Evolutionary conservation across 1,140 invertebrate genomes (phyloP).

Genomic region (Trigoniulus corallinus): DNA sequence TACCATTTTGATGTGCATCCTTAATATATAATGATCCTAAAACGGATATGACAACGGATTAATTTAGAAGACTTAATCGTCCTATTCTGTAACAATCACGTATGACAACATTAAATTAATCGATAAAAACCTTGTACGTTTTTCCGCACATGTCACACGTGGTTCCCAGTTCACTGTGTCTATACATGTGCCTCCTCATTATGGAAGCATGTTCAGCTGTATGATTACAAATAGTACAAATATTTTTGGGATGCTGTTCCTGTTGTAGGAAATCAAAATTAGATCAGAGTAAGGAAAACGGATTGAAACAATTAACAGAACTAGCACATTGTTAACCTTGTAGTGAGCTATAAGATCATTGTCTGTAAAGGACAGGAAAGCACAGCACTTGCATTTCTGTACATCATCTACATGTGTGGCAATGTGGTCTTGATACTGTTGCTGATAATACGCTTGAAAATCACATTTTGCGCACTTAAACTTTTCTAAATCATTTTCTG

Average conservation of each 20-base stretch:
- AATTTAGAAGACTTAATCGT: background rate
- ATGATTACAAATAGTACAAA: slow-evolving; percentile 25
- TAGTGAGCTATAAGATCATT: slow-evolving; percentile 23
- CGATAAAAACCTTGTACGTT: slow-evolving; percentile 26
- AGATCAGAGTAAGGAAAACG: too few relatives aligned
- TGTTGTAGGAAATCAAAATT: slow-evolving; percentile 9
- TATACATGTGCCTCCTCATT: slow-evolving; percentile 27
- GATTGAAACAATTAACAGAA: too few relatives aligned
- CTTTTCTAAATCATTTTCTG: slow-evolving; percentile 22
- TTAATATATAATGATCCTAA: slow-evolving; percentile 29
- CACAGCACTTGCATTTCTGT: slow-evolving; percentile 26
- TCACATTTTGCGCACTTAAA: slow-evolving; percentile 24
- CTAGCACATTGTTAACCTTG: slow-evolving; percentile 25
- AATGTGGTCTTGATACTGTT: slow-evolving; percentile 27
- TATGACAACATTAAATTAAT: too few relatives aligned
- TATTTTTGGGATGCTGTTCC: slow-evolving; percentile 26
- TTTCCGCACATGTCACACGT: slow-evolving; percentile 27
- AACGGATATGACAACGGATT: background rate
- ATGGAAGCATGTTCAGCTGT: slow-evolving; percentile 28
- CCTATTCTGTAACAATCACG: background rate
- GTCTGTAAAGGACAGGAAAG: slow-evolving; percentile 20
- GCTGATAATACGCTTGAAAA: slow-evolving; percentile 24
- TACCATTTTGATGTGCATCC: slow-evolving; percentile 32
- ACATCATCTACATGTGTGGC: slow-evolving; percentile 19
- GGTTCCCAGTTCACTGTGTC: slow-evolving; percentile 21